Conservation (phyloP, 2,888 invertebrate genomes). For the Euproctis similis region DNA sequence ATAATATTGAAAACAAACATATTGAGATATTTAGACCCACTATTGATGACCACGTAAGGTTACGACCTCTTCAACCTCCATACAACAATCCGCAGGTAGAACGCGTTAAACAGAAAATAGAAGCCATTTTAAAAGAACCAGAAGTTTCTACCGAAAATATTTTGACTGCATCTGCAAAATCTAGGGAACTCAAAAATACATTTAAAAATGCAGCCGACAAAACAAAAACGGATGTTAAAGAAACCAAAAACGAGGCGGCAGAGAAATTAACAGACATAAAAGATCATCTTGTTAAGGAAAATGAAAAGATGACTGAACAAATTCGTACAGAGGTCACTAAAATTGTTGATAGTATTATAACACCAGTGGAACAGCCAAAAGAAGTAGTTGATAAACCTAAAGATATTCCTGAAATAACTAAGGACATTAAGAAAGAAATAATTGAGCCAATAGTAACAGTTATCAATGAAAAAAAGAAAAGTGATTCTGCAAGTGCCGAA, state of each 20-base stretch:
- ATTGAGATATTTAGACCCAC: slow-evolving; percentile 22
- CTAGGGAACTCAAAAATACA: slow-evolving; percentile 38
- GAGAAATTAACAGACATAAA: slow-evolving; percentile 42
- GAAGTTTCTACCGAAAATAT: slow-evolving; percentile 68
- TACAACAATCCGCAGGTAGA: slow-evolving; percentile 69
- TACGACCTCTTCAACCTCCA: slow-evolving; percentile 60
- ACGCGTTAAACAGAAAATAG: slow-evolving; percentile 65
- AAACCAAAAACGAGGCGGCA: slow-evolving; percentile 37
- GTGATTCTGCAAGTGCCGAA: slow-evolving; percentile 33
- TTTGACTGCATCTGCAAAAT: slow-evolving; percentile 38
- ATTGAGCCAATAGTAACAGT: slow-evolving; percentile 59
- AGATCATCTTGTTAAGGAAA: slow-evolving; percentile 43
- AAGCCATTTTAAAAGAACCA: slow-evolving; percentile 63
- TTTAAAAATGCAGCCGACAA: slow-evolving; percentile 41
- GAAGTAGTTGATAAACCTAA: slow-evolving; percentile 30
- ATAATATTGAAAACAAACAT: slow-evolving; percentile 13
- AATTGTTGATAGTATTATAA: slow-evolving; percentile 64
- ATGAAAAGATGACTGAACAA: slow-evolving; percentile 41
- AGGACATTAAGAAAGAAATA: slow-evolving; percentile 13
- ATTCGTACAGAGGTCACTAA: slow-evolving; percentile 58
- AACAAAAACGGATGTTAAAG: slow-evolving; percentile 33
- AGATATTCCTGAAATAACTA: slow-evolving; percentile 9
- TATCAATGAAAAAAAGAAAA: slow-evolving; percentile 56
- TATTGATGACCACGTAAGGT: slow-evolving; percentile 52
- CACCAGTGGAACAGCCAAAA: slow-evolving; percentile 63